phyloP scores from a whole-genome alignment of 1,140 invertebrate genomes.

The Riptortus pedestris region DNA sequence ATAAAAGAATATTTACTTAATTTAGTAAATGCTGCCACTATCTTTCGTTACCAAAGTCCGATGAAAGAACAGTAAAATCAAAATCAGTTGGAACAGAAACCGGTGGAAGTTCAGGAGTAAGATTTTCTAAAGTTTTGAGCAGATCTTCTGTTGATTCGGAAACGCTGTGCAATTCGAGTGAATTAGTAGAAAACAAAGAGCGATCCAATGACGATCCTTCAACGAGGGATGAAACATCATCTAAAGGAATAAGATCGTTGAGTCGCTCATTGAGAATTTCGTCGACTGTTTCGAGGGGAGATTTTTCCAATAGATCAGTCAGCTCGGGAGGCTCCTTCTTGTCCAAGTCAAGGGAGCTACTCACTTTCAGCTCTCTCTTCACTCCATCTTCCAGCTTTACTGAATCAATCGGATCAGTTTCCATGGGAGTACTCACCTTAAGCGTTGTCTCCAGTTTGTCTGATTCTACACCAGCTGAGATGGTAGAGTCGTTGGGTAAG shows the following conservation, averaged over 20 bases:
- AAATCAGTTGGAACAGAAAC: neutral
- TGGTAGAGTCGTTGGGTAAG: neutral
- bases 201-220: neutral
- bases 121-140: conserved; percentile 28
- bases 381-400: no score
- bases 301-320: neutral
- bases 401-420: no score
- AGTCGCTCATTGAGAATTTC: conserved; percentile 7
- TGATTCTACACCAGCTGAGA: no score
- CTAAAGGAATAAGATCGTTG: neutral
- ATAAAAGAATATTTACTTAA: no score
- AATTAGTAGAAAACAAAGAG: neutral
- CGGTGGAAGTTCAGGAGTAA: conserved; percentile 11
- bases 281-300: conserved; percentile 4
- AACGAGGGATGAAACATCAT: neutral
- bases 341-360: neutral
- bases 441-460: no score
- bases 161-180: conserved; percentile 4
- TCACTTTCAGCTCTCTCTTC: no score
- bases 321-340: neutral
- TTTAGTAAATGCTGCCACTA: neutral
- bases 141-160: conserved; percentile 29
- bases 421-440: no score
- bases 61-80: conserved; percentile 9
- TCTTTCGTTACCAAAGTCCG: neutral